Evolutionary conservation across 2,888 invertebrate genomes (phyloP).

Genomic region (Lycocerus yunnanus): DNA sequence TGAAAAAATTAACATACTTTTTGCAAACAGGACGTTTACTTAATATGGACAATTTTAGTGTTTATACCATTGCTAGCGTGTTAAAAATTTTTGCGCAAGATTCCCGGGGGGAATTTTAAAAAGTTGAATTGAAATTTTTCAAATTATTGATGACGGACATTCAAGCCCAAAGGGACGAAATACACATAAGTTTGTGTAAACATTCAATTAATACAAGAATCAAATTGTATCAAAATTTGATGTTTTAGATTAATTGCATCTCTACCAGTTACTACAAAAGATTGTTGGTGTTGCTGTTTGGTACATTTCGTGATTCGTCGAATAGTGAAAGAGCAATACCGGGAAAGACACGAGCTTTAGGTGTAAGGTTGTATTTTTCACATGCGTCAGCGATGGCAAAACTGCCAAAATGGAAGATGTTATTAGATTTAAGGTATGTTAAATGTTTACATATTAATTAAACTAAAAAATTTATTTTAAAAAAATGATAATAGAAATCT

Average conservation of each 20-base stretch:
- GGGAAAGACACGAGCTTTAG: slow-evolving; percentile 93
- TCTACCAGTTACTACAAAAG: slow-evolving; percentile 83
- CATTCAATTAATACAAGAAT: background rate
- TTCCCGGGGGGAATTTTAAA: slow-evolving; percentile 95
- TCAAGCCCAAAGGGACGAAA: slow-evolving; percentile 86
- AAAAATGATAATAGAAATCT: background rate
- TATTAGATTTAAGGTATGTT: slow-evolving; percentile 84
- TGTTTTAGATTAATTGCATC: slow-evolving; percentile 78
- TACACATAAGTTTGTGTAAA: slow-evolving; percentile 68
- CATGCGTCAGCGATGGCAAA: slow-evolving; percentile 93
- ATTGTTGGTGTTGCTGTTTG: slow-evolving; percentile 91
- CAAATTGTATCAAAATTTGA: background rate
- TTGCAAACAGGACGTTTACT: slow-evolving; percentile 87
- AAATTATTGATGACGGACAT: slow-evolving; percentile 83
- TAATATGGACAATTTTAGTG: slow-evolving; percentile 93
- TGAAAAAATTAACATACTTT: slow-evolving; percentile 92
- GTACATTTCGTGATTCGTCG: slow-evolving; percentile 94
- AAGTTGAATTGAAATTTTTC: slow-evolving; percentile 87
- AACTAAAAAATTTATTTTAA: background rate
- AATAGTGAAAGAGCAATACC: slow-evolving; percentile 87
- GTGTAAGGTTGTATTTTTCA: slow-evolving; percentile 97
- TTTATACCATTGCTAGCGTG: slow-evolving; percentile 97
- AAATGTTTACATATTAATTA: background rate
- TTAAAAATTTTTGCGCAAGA: slow-evolving; percentile 96
- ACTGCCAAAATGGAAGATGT: slow-evolving; percentile 96